phyloP scores from a whole-genome alignment of 2,113 vertebrate genomes.

The Maylandia zebra region DNA sequence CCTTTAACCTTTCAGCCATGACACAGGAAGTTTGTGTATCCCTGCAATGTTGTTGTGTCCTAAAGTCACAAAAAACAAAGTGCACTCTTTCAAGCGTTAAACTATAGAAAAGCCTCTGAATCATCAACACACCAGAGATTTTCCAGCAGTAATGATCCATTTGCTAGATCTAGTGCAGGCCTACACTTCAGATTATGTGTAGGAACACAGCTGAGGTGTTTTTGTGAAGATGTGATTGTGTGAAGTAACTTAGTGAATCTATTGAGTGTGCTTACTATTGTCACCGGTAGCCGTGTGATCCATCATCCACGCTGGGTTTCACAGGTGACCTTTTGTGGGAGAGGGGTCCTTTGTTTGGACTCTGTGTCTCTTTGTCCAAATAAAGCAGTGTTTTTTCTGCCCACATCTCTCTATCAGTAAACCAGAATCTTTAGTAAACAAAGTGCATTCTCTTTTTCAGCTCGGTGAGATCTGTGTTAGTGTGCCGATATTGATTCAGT shows the following conservation, averaged over 20 bases:
- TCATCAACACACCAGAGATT: conserved; percentile 21
- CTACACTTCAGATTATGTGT: background rate
- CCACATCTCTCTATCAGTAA: conserved; percentile 20
- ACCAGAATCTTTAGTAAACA: conserved; percentile 43
- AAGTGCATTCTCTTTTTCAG: conserved; percentile 39
- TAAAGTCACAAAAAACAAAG: conserved; percentile 16
- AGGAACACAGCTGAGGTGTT: background rate
- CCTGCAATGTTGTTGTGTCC: background rate
- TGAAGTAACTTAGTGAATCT: background rate
- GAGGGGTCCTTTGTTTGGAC: conserved; percentile 38
- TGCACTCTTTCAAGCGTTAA: background rate
- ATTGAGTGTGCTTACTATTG: conserved; percentile 26
- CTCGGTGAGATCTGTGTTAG: conserved; percentile 46
- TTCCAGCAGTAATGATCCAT: background rate
- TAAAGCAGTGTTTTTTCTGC: conserved; percentile 1
- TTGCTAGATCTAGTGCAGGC: background rate
- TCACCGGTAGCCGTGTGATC: conserved; percentile 31
- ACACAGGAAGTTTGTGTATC: background rate
- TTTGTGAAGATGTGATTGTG: background rate
- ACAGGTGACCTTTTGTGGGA: conserved; percentile 33
- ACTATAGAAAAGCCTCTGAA: conserved; percentile 19
- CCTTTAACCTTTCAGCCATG: background rate
- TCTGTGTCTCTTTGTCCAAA: conserved; percentile 1
- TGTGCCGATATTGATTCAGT: conserved; percentile 62
- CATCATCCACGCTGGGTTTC: conserved; percentile 29